Percentiles rank a stretch among this genome's conserved stretches.
Conservation (phyloP, 2,888 invertebrate species). For the Temnothorax unifasciatus region DNA sequence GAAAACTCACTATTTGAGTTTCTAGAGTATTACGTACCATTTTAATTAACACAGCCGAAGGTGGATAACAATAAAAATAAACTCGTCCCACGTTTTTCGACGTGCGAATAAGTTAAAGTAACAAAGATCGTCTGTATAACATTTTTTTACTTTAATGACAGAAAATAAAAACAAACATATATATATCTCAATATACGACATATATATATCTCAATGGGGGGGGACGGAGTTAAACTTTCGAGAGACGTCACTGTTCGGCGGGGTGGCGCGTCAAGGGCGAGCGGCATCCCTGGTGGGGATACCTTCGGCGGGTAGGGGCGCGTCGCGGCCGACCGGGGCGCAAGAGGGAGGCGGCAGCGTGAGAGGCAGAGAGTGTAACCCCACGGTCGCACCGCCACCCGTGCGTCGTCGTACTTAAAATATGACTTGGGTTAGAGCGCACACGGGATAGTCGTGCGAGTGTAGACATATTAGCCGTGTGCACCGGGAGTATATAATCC, state of each 20-base stretch:
- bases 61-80: not conserved
- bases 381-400: constrained; percentile 78
- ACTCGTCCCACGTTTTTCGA: not conserved
- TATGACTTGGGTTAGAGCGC: constrained; percentile 80
- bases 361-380: constrained; percentile 71
- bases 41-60: not conserved
- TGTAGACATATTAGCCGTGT: constrained; percentile 62
- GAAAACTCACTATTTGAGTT: not conserved
- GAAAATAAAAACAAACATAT: constrained; percentile 1
- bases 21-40: not conserved
- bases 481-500: constrained; percentile 52
- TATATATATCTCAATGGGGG: not conserved
- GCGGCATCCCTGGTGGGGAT: constrained; percentile 53
- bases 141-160: too few relatives aligned
- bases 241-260: constrained; percentile 46
- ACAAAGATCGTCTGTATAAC: not conserved
- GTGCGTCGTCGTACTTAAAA: constrained; percentile 79
- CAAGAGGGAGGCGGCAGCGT: constrained; percentile 57
- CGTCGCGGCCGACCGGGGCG: constrained; percentile 49
- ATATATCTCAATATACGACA: too few relatives aligned
- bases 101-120: not conserved
- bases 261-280: constrained; percentile 46
- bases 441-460: constrained; percentile 72
- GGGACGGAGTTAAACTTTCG: constrained; percentile 14
- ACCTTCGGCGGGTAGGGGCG: constrained; percentile 28